Evolutionary conservation across 2,113 vertebrate genomes (phyloP).

Genomic region (Aviceda subcristata): DNA sequence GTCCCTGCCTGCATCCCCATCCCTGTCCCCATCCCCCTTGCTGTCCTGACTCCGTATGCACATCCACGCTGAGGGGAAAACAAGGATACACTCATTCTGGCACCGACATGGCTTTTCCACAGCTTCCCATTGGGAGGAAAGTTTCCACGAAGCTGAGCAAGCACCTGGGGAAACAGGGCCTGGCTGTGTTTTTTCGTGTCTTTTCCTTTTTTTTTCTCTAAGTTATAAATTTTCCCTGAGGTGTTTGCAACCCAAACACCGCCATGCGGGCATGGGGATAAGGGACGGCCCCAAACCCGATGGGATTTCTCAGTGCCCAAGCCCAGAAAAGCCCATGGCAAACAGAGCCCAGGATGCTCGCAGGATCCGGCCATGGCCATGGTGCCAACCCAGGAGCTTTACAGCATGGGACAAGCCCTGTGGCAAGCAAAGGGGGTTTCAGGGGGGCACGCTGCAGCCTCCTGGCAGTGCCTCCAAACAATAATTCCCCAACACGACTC

Average conservation of each 20-base stretch:
- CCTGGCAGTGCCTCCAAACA: neutral
- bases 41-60: neutral
- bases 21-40: fast-evolving
- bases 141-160: slow-evolving; percentile 1
- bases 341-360: neutral
- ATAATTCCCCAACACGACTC: slow-evolving; percentile 11
- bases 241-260: neutral
- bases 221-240: neutral
- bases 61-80: neutral
- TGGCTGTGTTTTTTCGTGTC: neutral
- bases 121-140: neutral
- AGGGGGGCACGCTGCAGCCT: neutral
- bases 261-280: fast-evolving
- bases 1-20: neutral
- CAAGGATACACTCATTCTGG: neutral
- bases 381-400: neutral
- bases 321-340: neutral
- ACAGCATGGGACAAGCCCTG: neutral
- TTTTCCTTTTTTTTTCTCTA: neutral
- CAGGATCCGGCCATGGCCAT: fast-evolving
- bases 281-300: neutral
- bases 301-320: neutral
- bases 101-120: neutral
- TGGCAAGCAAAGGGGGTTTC: fast-evolving
- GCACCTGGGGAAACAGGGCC: neutral